A percentile compares a stretch with the other conserved stretches of the same genome.
These are phyloP conservation scores for Thomomys bottae DNA, from an alignment of 2,113 vertebrate species.

Conservation along the genomic window DNA sequence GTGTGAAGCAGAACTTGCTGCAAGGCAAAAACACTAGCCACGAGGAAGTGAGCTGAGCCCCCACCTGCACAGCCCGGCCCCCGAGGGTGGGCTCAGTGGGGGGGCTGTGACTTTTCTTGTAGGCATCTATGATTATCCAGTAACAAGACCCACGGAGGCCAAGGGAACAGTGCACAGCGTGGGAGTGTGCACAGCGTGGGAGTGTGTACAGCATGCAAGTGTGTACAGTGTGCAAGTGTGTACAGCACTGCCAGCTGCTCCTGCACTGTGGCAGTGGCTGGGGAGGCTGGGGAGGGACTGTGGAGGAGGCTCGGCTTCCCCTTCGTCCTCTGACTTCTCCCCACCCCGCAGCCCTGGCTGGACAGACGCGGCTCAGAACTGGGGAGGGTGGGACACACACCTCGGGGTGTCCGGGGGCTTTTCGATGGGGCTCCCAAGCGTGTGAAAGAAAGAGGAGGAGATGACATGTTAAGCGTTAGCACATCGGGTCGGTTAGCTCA, in stretches of 20 bases:
- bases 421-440: not conserved
- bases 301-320: not conserved
- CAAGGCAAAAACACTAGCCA: no score
- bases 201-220: no score
- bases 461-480: not conserved
- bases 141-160: not conserved
- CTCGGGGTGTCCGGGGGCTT: not conserved
- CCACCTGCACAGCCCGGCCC: no score
- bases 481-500: not conserved
- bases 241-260: no score
- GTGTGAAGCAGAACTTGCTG: not conserved
- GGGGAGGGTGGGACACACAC: not conserved
- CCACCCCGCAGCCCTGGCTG: not conserved
- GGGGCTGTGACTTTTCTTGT: no score
- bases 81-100: no score
- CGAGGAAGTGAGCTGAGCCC: no score
- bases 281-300: not conserved
- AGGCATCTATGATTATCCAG: not conserved
- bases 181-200: no score
- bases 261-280: no score
- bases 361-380: not conserved
- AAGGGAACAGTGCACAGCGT: not conserved
- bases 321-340: not conserved
- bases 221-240: no score
- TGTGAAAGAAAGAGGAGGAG: not conserved